phyloP scores from a whole-genome alignment of 1,140 invertebrate species.

The Lepidotrigona ventralis region DNA sequence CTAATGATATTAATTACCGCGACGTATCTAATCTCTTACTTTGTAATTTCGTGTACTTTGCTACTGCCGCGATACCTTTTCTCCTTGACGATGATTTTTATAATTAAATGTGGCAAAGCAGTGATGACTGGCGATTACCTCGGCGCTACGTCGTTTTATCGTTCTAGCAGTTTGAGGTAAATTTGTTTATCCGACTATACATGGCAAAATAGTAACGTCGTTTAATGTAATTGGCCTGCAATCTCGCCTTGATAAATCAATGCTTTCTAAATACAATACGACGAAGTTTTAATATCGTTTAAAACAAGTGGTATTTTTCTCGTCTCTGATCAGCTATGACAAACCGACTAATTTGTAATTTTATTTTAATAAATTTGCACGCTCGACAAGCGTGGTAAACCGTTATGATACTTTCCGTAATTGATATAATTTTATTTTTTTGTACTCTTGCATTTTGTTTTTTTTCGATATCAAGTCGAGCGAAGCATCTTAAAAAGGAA shows the following conservation, averaged over 20 bases:
- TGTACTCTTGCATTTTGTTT: not conserved
- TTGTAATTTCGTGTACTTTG: not conserved
- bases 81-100: not conserved
- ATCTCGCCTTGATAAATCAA: not conserved
- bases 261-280: too few species aligned
- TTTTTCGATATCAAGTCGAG: not conserved
- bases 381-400: not conserved
- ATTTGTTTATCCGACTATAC: not conserved
- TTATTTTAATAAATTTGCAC: not conserved
- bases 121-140: not conserved
- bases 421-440: not conserved
- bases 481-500: too few species aligned
- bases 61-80: too few species aligned
- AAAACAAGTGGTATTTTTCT: too few species aligned
- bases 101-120: not conserved
- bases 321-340: too few species aligned
- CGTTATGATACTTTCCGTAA: not conserved
- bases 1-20: not conserved
- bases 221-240: not conserved
- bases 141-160: not conserved
- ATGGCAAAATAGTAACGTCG: not conserved
- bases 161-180: not conserved
- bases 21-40: not conserved
- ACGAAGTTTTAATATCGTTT: too few species aligned
- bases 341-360: too few species aligned